Evolutionary conservation across 2,888 invertebrate genomes (phyloP), one percentile per base, ranked within the genome.

Genomic region (Stenichneumon culpator): DNA sequence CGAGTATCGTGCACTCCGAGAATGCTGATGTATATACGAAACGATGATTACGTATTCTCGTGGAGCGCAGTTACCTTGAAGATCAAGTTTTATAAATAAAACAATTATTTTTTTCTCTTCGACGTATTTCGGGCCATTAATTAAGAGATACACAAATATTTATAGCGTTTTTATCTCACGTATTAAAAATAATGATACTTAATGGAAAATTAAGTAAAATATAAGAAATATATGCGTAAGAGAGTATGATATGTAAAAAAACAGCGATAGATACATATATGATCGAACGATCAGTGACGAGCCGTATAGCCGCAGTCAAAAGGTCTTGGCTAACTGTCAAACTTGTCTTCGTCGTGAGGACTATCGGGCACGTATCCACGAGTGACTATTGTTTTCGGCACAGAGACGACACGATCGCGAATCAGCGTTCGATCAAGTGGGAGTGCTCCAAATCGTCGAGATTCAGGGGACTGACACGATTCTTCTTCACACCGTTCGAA

Each of bases 251-350:
- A 67, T 39, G 67, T 0, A 50, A 22, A 78, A 78, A 65, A 68
- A 73, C 16, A 84, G 82, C 67, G 70, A 79, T 79, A 36, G 57
- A 47, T 32, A 19, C 16, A 5, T 44, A 16, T 44, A 16, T 16
- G 52, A 77, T 80, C 67, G 75, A 79, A 77, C 57, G 65, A 32
- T 79, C 25, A 68, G n/a, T 57, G 44, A 78, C 32, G 50, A 28
- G 60, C n/a, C 19, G 52, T 63, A 63, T 63, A 79, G 75, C 50
- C 63, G 75, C 67, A 72, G 82, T 83, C 75, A 72, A 79, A 72
- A 75, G 80, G 70, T 86, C 74, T 86, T 87, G 87, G 87, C 87
- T 57, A 60, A 68, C 60, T 63, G 72, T 82, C 86, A 86, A 84
- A 79, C 72, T 86, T 77, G 68, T 70, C 75, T 67, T 79, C 79